These are phyloP conservation scores for Nymphicus hollandicus DNA, from an alignment of 2,113 vertebrate species.

Conservation along the genomic window DNA sequence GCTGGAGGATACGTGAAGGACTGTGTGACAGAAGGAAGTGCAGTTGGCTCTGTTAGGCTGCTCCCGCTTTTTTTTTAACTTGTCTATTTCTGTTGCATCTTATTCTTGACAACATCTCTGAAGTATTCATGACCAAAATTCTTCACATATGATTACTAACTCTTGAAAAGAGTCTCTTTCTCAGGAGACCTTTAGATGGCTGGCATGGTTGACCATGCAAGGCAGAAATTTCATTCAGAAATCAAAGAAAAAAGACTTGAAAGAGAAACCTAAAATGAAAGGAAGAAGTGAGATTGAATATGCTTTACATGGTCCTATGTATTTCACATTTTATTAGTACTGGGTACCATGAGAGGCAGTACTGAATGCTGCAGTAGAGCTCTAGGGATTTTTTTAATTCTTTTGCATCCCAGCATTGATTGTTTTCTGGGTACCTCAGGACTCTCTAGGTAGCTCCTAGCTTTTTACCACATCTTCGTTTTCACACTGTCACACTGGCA, in stretches of 20 bases:
- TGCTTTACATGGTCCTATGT: neutral
- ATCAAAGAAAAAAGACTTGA: constrained; percentile 38
- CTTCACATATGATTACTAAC: constrained; percentile 36
- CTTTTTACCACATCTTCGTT: neutral
- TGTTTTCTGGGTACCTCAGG: neutral
- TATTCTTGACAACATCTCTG: constrained; percentile 41
- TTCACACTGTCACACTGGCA: neutral
- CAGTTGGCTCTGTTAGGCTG: neutral
- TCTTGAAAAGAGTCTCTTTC: constrained; percentile 17
- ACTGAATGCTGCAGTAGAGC: neutral
- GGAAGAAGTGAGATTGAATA: neutral
- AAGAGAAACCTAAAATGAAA: constrained; percentile 15
- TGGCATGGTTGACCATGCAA: constrained; percentile 18
- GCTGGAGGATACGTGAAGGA: neutral
- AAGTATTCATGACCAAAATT: constrained; percentile 54
- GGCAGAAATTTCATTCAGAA: constrained; percentile 56
- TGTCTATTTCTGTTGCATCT: constrained; percentile 28
- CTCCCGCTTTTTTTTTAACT: neutral
- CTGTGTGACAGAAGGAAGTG: neutral
- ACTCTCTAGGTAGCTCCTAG: neutral
- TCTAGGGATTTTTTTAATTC: neutral
- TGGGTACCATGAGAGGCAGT: neutral
- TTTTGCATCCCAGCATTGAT: constrained; percentile 1
- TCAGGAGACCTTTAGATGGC: constrained; percentile 6
- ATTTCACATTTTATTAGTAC: constrained; percentile 20